Evolutionary conservation across 2,113 vertebrate genomes (phyloP).

Genomic region (Cyprinus carpio): DNA sequence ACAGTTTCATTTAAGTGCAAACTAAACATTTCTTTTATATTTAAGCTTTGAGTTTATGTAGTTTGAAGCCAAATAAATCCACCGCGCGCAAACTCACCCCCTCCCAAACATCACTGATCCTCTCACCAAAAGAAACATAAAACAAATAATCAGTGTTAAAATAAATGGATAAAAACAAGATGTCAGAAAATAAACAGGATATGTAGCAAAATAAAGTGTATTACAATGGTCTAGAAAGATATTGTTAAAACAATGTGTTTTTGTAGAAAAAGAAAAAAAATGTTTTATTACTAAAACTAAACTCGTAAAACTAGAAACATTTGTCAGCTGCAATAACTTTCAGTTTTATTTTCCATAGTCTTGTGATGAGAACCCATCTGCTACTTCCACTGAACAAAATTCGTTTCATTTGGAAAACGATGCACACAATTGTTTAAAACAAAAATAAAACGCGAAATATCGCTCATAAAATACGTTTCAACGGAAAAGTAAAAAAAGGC

Average conservation of each 20-base stretch:
- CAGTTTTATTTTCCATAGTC: not conserved
- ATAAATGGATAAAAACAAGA: not conserved
- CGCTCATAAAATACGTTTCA: not conserved
- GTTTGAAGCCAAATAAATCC: constrained; percentile 8
- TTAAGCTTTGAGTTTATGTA: not conserved
- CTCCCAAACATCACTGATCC: not conserved
- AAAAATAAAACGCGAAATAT: not conserved
- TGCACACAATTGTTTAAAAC: not conserved
- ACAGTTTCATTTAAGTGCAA: not conserved
- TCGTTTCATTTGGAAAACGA: not conserved
- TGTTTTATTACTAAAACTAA: not conserved
- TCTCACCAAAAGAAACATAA: not conserved
- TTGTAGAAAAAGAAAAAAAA: not conserved
- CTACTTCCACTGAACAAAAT: not conserved
- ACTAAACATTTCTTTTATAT: not conserved
- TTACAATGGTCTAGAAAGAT: not conserved
- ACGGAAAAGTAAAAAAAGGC: not conserved
- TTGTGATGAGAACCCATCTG: not conserved
- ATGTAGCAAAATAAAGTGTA: not conserved
- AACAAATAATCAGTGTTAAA: not conserved
- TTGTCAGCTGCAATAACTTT: not conserved
- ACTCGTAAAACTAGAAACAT: not conserved
- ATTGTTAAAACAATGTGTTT: not conserved
- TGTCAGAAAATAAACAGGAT: not conserved
- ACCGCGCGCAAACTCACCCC: not conserved